These are phyloP conservation scores for Scaptomyza caliginosa DNA, from an alignment of 2,888 invertebrate species.

Conservation along the genomic window DNA sequence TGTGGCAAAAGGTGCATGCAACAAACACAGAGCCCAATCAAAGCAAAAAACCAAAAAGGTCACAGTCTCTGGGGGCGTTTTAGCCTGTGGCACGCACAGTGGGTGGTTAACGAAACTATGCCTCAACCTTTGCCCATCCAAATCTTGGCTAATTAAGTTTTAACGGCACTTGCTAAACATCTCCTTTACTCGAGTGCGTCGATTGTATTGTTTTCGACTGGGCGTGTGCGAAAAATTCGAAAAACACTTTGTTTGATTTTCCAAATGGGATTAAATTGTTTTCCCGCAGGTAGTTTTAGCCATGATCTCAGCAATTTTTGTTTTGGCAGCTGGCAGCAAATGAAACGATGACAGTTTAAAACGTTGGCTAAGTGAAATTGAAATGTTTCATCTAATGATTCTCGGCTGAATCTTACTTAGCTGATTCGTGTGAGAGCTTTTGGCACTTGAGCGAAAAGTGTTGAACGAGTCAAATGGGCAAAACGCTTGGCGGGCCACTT, in stretches of 20 bases:
- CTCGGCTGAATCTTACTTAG: too few relatives aligned
- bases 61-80: slow-evolving; percentile 45
- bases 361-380: slow-evolving; percentile 41
- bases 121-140: slow-evolving; percentile 38
- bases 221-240: slow-evolving; percentile 66
- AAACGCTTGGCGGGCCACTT: slow-evolving; percentile 58
- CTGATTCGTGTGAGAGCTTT: too few relatives aligned
- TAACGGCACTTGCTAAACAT: slow-evolving; percentile 74
- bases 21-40: slow-evolving; percentile 41
- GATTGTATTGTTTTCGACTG: slow-evolving; percentile 31
- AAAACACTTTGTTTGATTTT: slow-evolving; percentile 51
- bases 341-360: slow-evolving; percentile 44
- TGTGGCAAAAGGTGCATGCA: slow-evolving; percentile 16
- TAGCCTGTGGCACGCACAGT: slow-evolving; percentile 70
- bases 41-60: slow-evolving; percentile 29
- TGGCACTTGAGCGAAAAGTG: slow-evolving; percentile 64
- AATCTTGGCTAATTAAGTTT: slow-evolving; percentile 75
- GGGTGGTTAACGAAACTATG: slow-evolving; percentile 49
- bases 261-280: slow-evolving; percentile 77
- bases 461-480: slow-evolving; percentile 54
- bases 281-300: slow-evolving; percentile 59
- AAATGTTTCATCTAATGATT: slow-evolving; percentile 57
- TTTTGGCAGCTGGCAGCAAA: slow-evolving; percentile 49
- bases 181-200: slow-evolving; percentile 2
- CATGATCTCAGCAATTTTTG: slow-evolving; percentile 69